These are phyloP conservation scores for Phyllopteryx taeniolatus DNA, from an alignment of 2,113 vertebrate species.

Conservation along the genomic window DNA sequence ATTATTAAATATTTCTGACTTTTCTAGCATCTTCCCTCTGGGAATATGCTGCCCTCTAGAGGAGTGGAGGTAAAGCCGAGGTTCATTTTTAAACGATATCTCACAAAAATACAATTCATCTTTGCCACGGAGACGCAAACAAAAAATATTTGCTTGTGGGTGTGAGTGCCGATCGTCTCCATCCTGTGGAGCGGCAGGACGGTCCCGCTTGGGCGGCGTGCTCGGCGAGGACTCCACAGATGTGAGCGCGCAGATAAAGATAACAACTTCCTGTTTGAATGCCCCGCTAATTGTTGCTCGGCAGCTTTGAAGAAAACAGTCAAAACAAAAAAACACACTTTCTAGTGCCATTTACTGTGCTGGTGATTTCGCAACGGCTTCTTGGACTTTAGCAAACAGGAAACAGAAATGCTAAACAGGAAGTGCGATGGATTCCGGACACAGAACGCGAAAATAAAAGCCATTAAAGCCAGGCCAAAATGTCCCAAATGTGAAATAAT, in stretches of 20 bases:
- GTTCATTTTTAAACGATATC: too few species aligned
- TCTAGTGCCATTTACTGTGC: slow-evolving; percentile 20
- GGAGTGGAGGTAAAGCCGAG: background rate
- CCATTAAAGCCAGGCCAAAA: slow-evolving; percentile 5
- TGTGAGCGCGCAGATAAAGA: slow-evolving; percentile 69
- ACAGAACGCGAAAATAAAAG: slow-evolving; percentile 9
- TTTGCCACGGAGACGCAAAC: slow-evolving; percentile 27
- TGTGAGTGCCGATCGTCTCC: slow-evolving; percentile 56
- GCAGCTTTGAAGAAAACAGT: slow-evolving; percentile 49
- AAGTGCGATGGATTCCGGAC: slow-evolving; percentile 50
- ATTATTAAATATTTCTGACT: too few species aligned
- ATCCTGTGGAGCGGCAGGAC: slow-evolving; percentile 61
- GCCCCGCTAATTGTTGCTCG: slow-evolving; percentile 50
- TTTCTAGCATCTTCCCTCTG: too few species aligned
- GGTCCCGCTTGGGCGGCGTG: slow-evolving; percentile 21
- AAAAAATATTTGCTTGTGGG: slow-evolving; percentile 54
- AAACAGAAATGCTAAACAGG: slow-evolving; percentile 65
- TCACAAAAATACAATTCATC: background rate
- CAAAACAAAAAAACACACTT: slow-evolving; percentile 26
- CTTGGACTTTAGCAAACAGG: slow-evolving; percentile 51
- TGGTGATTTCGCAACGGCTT: slow-evolving; percentile 49
- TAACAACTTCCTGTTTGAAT: slow-evolving; percentile 75
- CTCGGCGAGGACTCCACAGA: slow-evolving; percentile 55
- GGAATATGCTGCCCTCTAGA: background rate
- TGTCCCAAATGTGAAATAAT: background rate